Base-by-base conservation (phyloP, 1,140 invertebrate genomes). In the Araneus ventricosus region DNA sequence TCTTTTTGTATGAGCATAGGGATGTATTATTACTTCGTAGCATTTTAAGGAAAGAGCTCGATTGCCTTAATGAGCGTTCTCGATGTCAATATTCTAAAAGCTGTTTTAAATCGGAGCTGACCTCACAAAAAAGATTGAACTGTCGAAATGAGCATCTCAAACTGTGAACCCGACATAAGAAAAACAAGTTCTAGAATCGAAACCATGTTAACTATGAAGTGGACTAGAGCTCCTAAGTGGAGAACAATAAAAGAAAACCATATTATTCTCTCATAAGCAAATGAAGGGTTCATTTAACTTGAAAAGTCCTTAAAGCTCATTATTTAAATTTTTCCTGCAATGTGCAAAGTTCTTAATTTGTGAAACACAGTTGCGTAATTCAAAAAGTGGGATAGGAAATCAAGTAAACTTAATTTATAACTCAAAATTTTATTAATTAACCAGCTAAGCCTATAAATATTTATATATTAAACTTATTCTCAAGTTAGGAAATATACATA, bases 11-110 rank as follows among this genome's bases (percentile, higher is more conserved):
- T 1, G 90, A 86, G n/a, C 22, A 57, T 27, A 61, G 39, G 80
- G 82, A 61, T 63, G 34, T 14, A 61, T n/a, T 45, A 30, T 37
- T 84, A 79, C 45, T 91, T 27, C 27, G 89, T 91, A 91, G 89
- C 61, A 61, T 34, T 52, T 85, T 84, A 84, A 52, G 70, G 17
- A 59, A 79, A 34, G 84, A 57, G 84, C 27, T 20, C 20, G 41
- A n/a, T n/a, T 34, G 30, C 45, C 84, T 17, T 57, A 52, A n/a
- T 37, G 20, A 30, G 20, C 34, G 30, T 59, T 86, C 37, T n/a
- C 52, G n/a, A 82, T 10, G 39, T 52, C 37, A 14, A 82, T 22
- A 82, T 41, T 52, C 5, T n/a, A 34, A 37, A 75, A 75, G 70
- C 30, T 37, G 34, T 75, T 75, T 75, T 75, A 75, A 75, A 75